Evolutionary conservation across 1,140 invertebrate species (phyloP), one percentile per base, ranked within the genome.

Genomic region (Heliconius nattereri): DNA sequence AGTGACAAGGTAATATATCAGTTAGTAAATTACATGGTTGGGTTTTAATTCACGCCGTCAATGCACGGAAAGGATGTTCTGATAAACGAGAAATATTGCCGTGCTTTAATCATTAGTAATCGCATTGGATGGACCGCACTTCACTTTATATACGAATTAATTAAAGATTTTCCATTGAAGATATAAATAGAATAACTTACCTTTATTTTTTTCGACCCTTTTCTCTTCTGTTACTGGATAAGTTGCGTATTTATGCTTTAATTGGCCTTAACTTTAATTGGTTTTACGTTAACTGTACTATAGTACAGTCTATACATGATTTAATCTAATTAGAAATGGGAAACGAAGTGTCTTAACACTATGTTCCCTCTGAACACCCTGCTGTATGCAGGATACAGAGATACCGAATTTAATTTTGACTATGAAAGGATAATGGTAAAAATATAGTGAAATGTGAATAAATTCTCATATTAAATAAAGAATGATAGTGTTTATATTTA

Each of bases 31-130:
- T 78, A 71, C 75, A 70, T 40, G 73, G 45, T 40, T 29, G 72
- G 71, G 75, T 81, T 81, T 81, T 81, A 81, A 81, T 81, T 81
- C 75, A 81, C 73, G 49, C 75, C 73, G 37, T 74, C 71, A 72
- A 75, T 81, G 72, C 76, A 60, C 60, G 80, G 66, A 77, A 78
- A 78, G 76, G 80, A 81, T 81, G 80, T 78, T 75, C 73, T 72
- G 80, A 81, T 78, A 75, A 75, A 81, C 57, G 75, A 78, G 76
- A 81, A 78, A 81, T 81, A 81, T 81, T 49, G 73, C 35, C 60
- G 73, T 71, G 32, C 20, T 71, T 81, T 81, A 76, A 66, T 66
- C 60, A 74, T 70, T 66, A 75, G 37, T 71, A 54, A 76, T 66
- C 74, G 60, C 73, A 29, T 66, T 66, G 57, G 57, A 9, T 3